Percentiles rank a stretch among this genome's conserved stretches.
Conservation (phyloP, 1,140 invertebrate genomes). For the Leptoteleia sp. region DNA sequence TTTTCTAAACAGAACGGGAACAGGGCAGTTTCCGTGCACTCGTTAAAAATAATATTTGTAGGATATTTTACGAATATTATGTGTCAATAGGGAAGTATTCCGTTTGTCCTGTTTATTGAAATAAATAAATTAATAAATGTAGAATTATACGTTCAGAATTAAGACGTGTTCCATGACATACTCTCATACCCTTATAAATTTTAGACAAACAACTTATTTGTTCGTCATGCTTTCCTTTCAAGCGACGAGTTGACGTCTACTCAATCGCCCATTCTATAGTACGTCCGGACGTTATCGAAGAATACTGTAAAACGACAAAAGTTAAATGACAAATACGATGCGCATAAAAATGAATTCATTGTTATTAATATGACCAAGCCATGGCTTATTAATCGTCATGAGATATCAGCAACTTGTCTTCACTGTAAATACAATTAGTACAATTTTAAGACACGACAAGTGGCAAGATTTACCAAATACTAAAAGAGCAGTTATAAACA, state of each 20-base stretch:
- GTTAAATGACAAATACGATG: slow-evolving; percentile 48
- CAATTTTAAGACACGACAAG: slow-evolving; percentile 19
- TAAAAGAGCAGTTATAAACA: slow-evolving; percentile 25
- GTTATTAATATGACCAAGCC: slow-evolving; percentile 29
- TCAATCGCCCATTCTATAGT: slow-evolving; percentile 79
- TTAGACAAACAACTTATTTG: slow-evolving; percentile 73
- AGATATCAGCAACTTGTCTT: slow-evolving; percentile 45
- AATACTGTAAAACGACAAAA: slow-evolving; percentile 73
- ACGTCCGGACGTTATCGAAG: slow-evolving; percentile 75
- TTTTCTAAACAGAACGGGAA: no score
- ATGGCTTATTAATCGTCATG: slow-evolving; percentile 32
- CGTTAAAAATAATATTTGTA: no score
- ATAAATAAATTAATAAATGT: no score
- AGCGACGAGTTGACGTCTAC: slow-evolving; percentile 78
- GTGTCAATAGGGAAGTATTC: no score
- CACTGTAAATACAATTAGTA: slow-evolving; percentile 42
- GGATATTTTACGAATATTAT: no score
- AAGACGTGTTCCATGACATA: slow-evolving; percentile 48
- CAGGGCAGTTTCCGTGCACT: no score
- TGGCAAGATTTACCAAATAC: no score
- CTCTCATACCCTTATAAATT: slow-evolving; percentile 50
- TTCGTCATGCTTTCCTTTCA: slow-evolving; percentile 80
- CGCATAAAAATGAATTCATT: slow-evolving; percentile 35
- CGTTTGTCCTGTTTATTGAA: no score
- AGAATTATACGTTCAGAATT: slow-evolving; percentile 26